Conservation (phyloP, 2,113 vertebrate species). For the Morone chrysops region DNA sequence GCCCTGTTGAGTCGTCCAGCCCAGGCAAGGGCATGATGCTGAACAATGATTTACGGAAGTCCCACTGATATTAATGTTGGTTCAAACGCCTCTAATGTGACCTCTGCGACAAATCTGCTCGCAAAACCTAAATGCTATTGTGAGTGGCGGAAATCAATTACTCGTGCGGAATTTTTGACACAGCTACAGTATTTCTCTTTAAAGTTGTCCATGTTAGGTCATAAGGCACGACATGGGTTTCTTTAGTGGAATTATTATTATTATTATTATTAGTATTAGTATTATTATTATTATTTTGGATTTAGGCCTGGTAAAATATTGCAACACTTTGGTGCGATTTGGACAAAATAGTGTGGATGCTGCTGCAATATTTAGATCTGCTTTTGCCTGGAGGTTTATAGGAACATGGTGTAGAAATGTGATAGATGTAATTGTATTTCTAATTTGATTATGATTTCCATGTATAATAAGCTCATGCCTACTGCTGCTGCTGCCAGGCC, state of each 20-base stretch:
- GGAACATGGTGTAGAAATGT: background rate
- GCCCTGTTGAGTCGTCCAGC: slow-evolving; percentile 81
- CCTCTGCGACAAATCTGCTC: slow-evolving; percentile 27
- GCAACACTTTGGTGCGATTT: background rate
- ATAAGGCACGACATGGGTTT: background rate
- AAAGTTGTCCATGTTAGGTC: slow-evolving; percentile 9
- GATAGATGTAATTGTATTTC: background rate
- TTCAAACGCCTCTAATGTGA: slow-evolving; percentile 31
- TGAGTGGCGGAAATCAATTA: slow-evolving; percentile 28
- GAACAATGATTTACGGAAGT: slow-evolving; percentile 63
- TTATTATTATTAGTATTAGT: background rate
- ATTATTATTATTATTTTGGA: background rate
- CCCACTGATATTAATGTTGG: slow-evolving; percentile 5
- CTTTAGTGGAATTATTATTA: background rate
- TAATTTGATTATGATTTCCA: background rate
- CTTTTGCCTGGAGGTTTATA: too few relatives aligned
- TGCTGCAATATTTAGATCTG: slow-evolving; percentile 14
- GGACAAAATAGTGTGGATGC: slow-evolving; percentile 5
- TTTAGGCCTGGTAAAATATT: background rate
- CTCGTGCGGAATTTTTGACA: background rate
- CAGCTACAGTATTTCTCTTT: background rate
- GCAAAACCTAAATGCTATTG: background rate
- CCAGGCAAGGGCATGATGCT: slow-evolving; percentile 65
- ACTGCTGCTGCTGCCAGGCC: background rate
- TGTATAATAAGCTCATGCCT: background rate